phyloP scores from a whole-genome alignment of 2,113 vertebrate genomes.

The Hystrix brachyura region DNA sequence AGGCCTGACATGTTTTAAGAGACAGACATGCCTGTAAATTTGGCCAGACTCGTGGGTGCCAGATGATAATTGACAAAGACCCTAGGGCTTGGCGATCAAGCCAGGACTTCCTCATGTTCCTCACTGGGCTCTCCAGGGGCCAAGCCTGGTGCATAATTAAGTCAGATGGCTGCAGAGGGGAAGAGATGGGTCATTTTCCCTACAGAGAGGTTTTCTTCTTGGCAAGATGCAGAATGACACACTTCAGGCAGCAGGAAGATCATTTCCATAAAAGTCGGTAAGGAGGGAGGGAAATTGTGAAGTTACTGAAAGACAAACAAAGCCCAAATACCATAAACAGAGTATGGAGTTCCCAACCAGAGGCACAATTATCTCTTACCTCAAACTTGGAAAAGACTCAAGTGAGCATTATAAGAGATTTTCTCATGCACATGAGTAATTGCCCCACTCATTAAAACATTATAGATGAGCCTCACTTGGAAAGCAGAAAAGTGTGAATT shows the following conservation, averaged over 20 bases:
- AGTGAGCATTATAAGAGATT: conserved; percentile 76
- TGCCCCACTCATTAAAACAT: conserved; percentile 84
- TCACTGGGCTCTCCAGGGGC: conserved; percentile 79
- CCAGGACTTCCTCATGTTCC: conserved; percentile 85
- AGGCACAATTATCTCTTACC: conserved; percentile 85
- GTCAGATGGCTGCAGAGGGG: conserved; percentile 73
- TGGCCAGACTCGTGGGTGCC: conserved; percentile 89
- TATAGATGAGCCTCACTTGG: conserved; percentile 84
- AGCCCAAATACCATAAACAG: conserved; percentile 78
- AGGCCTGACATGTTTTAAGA: conserved; percentile 84
- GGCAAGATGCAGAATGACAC: conserved; percentile 76
- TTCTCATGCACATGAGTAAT: conserved; percentile 86
- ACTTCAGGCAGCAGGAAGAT: conserved; percentile 81
- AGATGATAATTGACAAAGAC: conserved; percentile 87
- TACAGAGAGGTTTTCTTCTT: conserved; percentile 79
- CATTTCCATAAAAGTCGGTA: conserved; percentile 70
- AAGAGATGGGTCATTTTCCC: conserved; percentile 82
- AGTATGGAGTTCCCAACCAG: conserved; percentile 76
- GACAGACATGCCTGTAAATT: conserved; percentile 84
- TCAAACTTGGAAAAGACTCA: conserved; percentile 74
- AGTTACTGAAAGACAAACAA: conserved; percentile 78
- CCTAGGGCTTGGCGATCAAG: conserved; percentile 85
- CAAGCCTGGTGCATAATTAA: conserved; percentile 81
- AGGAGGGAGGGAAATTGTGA: conserved; percentile 62
- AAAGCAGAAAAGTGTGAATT: conserved; percentile 82